These are phyloP conservation scores for Elgonia sp. DNA, from an alignment of 2,888 invertebrate genomes.

Conservation along the genomic window DNA sequence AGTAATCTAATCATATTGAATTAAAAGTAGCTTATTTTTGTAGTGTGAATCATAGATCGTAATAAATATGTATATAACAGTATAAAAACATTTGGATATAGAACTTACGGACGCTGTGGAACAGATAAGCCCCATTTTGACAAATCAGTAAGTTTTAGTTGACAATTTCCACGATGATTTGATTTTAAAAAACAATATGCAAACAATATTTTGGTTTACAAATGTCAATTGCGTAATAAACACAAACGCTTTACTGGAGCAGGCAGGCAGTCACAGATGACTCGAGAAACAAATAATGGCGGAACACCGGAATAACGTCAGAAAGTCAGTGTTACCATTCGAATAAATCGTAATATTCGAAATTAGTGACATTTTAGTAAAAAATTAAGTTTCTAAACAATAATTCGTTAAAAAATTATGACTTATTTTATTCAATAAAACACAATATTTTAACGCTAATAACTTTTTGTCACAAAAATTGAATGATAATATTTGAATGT, in stretches of 20 bases:
- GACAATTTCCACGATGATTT: not conserved
- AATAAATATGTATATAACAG: not conserved
- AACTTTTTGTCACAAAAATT: no score
- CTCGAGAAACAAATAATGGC: constrained; percentile 50
- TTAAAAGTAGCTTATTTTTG: no score
- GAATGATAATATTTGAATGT: no score
- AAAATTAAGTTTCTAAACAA: no score
- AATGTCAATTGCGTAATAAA: constrained; percentile 38
- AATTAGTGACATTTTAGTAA: no score
- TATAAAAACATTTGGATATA: constrained; percentile 41
- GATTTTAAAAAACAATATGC: not conserved
- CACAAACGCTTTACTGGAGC: not conserved
- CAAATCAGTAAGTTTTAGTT: not conserved
- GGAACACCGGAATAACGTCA: constrained; percentile 10
- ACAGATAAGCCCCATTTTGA: constrained; percentile 52
- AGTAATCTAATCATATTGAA: no score
- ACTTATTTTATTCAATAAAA: no score
- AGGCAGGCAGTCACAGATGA: constrained; percentile 1
- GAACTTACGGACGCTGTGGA: constrained; percentile 41
- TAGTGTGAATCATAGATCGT: no score
- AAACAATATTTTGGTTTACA: not conserved
- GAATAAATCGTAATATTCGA: no score
- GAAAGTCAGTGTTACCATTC: no score
- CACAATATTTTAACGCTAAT: no score
- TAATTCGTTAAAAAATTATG: no score